phyloP scores from a whole-genome alignment of 2,113 vertebrate genomes.

The Sprattus sprattus region DNA sequence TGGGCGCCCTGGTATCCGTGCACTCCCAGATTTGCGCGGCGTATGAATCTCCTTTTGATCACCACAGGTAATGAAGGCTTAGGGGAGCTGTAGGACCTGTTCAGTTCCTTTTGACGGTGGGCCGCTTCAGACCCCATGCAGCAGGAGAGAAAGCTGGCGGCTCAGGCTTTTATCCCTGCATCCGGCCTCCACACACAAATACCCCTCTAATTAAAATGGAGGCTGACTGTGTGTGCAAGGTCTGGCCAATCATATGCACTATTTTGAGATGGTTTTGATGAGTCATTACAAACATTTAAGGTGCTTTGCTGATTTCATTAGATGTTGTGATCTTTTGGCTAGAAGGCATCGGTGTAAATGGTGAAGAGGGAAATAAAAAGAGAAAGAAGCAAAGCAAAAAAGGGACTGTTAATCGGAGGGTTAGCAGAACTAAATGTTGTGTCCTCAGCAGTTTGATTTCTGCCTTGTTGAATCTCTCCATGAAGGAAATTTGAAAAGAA shows the following conservation, averaged over 20 bases:
- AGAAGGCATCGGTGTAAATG: not conserved
- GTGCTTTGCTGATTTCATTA: not conserved
- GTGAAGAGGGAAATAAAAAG: conserved; percentile 29
- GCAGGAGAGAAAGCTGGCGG: not conserved
- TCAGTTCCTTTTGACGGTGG: conserved; percentile 1
- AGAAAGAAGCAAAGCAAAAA: not conserved
- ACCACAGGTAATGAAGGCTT: conserved; percentile 11
- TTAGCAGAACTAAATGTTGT: conserved; percentile 42
- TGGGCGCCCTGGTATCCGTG: not conserved
- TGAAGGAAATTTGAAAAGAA: conserved; percentile 52
- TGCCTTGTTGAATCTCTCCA: conserved; percentile 33
- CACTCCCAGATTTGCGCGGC: not conserved
- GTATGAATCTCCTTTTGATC: conserved; percentile 15
- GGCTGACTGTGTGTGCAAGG: not conserved
- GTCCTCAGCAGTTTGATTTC: conserved; percentile 38
- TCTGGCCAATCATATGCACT: not conserved
- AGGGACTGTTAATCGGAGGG: not conserved
- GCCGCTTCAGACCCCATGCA: not conserved
- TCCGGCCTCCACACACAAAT: not conserved
- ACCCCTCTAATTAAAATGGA: not conserved
- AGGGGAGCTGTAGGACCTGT: conserved; percentile 8
- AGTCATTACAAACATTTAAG: not conserved
- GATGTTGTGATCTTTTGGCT: not conserved
- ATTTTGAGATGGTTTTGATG: not conserved
- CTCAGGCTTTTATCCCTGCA: not conserved